These are phyloP conservation scores for Drosophila cracens DNA, from an alignment of 2,888 invertebrate species.

Conservation along the genomic window DNA sequence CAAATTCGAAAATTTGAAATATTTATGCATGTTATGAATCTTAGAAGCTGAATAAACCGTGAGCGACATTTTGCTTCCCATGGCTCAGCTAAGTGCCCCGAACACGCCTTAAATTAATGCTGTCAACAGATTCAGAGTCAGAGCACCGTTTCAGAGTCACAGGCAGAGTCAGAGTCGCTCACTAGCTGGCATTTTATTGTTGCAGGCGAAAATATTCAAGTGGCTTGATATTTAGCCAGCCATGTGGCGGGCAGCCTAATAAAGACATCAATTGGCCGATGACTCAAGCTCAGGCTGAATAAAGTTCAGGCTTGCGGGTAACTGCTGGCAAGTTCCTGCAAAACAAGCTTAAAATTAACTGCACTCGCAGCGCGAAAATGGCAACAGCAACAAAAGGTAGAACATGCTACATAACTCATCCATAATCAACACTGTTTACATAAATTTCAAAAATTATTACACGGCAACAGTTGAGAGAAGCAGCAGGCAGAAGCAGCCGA, in stretches of 20 bases:
- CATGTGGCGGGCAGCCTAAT: conserved; percentile 55
- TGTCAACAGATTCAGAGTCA: conserved; percentile 37
- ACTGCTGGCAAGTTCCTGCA: conserved; percentile 41
- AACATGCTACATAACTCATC: conserved; percentile 78
- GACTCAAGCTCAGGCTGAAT: conserved; percentile 53
- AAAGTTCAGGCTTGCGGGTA: conserved; percentile 13
- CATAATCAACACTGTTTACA: conserved; percentile 81
- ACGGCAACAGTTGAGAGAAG: conserved; percentile 55
- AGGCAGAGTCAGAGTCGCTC: conserved; percentile 21
- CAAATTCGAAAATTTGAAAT: conserved; percentile 41
- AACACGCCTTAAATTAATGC: conserved; percentile 62
- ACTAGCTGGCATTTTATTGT: conserved; percentile 63
- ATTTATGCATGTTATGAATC: conserved; percentile 31
- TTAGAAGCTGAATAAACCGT: conserved; percentile 45
- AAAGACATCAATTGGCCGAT: conserved; percentile 75
- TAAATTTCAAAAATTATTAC: conserved; percentile 80
- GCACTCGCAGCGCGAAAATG: conserved; percentile 52
- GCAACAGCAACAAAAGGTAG: conserved; percentile 70
- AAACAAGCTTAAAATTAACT: conserved; percentile 77
- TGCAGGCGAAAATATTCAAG: conserved; percentile 36
- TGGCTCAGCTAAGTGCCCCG: conserved; percentile 50
- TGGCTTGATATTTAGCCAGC: conserved; percentile 57
- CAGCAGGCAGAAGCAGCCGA: conserved; percentile 18
- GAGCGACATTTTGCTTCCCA: conserved; percentile 58
- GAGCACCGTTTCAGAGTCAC: conserved; percentile 28